Conservation (phyloP, 1,140 invertebrate genomes). For the Bursaphelenchus mucronatus region DNA sequence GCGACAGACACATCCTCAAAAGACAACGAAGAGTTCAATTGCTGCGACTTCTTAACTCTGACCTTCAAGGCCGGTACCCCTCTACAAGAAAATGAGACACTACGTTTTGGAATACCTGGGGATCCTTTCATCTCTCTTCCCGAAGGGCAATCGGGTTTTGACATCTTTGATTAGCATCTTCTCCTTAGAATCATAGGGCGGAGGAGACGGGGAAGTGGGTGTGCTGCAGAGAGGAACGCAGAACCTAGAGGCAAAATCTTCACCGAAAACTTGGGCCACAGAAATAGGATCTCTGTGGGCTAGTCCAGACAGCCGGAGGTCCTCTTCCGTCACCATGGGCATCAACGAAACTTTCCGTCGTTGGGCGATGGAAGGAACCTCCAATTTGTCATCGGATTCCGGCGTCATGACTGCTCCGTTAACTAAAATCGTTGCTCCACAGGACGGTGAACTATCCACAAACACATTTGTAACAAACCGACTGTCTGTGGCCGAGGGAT, state of each 20-base stretch:
- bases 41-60: slow-evolving; percentile 11
- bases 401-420: no score
- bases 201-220: slow-evolving; percentile 16
- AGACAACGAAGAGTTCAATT: slow-evolving; percentile 7
- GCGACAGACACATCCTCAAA: slow-evolving; percentile 35
- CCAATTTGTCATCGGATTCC: no score
- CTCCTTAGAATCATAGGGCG: slow-evolving; percentile 36
- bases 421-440: no score
- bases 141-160: slow-evolving; percentile 29
- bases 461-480: no score
- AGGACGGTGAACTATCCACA: no score
- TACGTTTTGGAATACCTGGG: slow-evolving; percentile 5
- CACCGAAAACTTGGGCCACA: slow-evolving; percentile 45
- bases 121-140: slow-evolving; percentile 31
- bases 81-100: slow-evolving; percentile 3
- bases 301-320: slow-evolving; percentile 29
- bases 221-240: slow-evolving; percentile 20
- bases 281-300: slow-evolving; percentile 35
- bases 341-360: slow-evolving; percentile 44
- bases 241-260: slow-evolving; percentile 49
- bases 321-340: slow-evolving; percentile 43
- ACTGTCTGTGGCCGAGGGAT: no score
- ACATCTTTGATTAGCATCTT: slow-evolving; percentile 27
- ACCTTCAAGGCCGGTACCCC: slow-evolving; percentile 43
- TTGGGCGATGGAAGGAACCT: neutral